A percentile compares a stretch with the other conserved stretches of the same genome.
Conservation (phyloP, 2,797 vertebrate species). For the Enteromius mattozi region DNA sequence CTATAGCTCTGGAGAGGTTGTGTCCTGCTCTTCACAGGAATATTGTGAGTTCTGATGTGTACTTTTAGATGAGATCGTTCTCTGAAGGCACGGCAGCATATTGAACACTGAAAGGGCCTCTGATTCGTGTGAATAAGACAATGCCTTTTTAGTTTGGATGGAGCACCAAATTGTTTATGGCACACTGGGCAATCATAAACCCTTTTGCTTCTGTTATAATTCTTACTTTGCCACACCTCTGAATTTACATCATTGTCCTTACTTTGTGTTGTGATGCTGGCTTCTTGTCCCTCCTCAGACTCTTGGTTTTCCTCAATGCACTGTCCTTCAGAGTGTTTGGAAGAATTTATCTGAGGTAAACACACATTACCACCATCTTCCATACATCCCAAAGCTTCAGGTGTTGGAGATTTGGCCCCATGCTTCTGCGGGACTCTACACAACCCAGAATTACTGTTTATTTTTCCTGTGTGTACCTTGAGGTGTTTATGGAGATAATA, state of each 20-base stretch:
- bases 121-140: slow-evolving; percentile 83
- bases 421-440: background rate
- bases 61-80: slow-evolving; percentile 71
- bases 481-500: slow-evolving; percentile 79
- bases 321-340: no score
- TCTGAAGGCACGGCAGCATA: slow-evolving; percentile 79
- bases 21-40: slow-evolving; percentile 16
- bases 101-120: slow-evolving; percentile 82
- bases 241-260: background rate
- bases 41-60: slow-evolving; percentile 56
- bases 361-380: background rate
- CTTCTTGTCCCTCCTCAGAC: background rate
- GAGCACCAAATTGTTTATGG: slow-evolving; percentile 80
- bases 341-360: background rate
- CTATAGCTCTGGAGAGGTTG: background rate
- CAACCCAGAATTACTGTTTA: background rate
- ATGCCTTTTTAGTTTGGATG: slow-evolving; percentile 82
- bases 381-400: background rate
- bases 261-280: background rate
- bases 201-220: background rate
- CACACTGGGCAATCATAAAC: slow-evolving; percentile 79
- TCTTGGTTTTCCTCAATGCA: background rate
- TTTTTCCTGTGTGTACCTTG: slow-evolving; percentile 71
- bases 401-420: background rate
- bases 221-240: background rate